Percentiles rank a stretch among this genome's conserved stretches.
Conservation (phyloP, 2,113 vertebrate genomes). For the Solea solea region DNA sequence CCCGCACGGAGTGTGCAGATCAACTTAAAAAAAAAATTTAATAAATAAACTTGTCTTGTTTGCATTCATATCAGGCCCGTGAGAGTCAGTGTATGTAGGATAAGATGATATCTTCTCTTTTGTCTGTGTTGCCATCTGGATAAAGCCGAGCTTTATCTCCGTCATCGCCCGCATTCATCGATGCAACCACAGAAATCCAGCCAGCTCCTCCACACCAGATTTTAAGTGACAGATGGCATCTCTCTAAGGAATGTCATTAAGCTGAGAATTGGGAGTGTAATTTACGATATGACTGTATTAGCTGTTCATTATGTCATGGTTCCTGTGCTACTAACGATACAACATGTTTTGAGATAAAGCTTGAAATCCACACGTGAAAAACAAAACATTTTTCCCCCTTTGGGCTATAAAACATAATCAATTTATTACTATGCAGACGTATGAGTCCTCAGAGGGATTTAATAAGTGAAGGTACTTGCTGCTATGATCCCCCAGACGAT, state of each 20-base stretch:
- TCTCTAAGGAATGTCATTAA: not conserved
- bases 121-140: not conserved
- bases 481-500: conserved; percentile 2
- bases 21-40: not conserved
- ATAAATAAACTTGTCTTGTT: not conserved
- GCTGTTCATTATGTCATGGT: conserved; percentile 4
- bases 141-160: not conserved
- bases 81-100: not conserved
- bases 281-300: conserved; percentile 17
- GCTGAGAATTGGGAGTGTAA: conserved; percentile 11
- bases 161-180: conserved; percentile 20
- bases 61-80: not conserved
- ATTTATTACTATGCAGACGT: conserved; percentile 48
- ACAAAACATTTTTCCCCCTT: conserved; percentile 4
- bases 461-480: conserved; percentile 10
- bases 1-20: not conserved
- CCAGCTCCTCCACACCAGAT: conserved; percentile 1
- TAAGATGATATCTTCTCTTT: not conserved
- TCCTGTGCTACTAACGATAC: conserved; percentile 12
- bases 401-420: conserved; percentile 19
- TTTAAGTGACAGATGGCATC: conserved; percentile 35
- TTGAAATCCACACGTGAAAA: not conserved
- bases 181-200: conserved; percentile 5
- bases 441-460: conserved; percentile 30
- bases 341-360: not conserved